Base-by-base conservation (phyloP, 2,113 vertebrate species). In the Tautogolabrus adspersus region DNA sequence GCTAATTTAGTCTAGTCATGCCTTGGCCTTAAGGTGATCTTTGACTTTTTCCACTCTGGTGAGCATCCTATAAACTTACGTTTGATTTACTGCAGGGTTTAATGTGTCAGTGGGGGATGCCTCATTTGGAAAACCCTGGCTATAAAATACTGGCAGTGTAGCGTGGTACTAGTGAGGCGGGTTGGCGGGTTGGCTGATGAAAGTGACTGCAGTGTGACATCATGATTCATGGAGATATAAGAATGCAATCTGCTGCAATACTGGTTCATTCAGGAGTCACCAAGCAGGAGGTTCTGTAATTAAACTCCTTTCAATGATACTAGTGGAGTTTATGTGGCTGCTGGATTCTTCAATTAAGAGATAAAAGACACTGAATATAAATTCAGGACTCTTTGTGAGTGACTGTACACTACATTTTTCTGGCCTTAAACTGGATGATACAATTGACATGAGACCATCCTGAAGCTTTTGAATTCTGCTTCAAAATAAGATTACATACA, bases 221-320 rank as follows among this genome's bases (percentile, higher is more conserved):
- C 52, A 22, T 66, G 71, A 87, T 67, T 83, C 75, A 72, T 46
- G 66, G 57, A 10, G 16, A 73, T 66, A 81, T 76, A 52, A 79
- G 77, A 81, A 66, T 6, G 61, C 77, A 85, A 86, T 82, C 75
- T 71, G 77, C 68, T 79, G 85, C 83, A 84, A 83, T 63, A 60
- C 30, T 15, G 47, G 60, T 64, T 81, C 67, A 67, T 40, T 52
- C 67, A 37, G 62, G 73, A 81, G 65, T 75, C 75, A 74, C 12
- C 52, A 64, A 37, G 10, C 58, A 78, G n/a, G 52, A 58, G 18
- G 47, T 12, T 34, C 9, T 54, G 34, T 70, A 10, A 49, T 38
- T 26, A 26, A 5, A 5, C 22, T 65, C 22, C 16, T n/a, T 16
- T 10, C 60, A 7, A 55, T 49, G 67, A 19, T n/a, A 0, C 67